phyloP scores from a whole-genome alignment of 1,140 invertebrate species.

The Drosophila melanica region DNA sequence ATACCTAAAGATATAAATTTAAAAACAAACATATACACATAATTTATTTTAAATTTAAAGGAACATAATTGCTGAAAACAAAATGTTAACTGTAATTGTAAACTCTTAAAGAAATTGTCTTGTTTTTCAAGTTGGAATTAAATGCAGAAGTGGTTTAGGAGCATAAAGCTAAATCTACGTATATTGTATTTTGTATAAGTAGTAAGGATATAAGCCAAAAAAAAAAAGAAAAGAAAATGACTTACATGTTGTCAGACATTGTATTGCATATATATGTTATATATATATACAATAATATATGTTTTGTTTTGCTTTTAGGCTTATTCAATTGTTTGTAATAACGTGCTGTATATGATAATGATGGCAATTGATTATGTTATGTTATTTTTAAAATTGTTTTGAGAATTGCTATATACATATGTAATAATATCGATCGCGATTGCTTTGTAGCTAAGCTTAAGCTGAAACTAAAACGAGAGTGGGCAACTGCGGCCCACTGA shows the following conservation, averaged over 20 bases:
- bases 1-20: conserved; percentile 56
- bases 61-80: conserved; percentile 82
- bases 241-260: conserved; percentile 48
- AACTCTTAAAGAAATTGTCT: conserved; percentile 49
- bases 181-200: conserved; percentile 72
- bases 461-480: conserved; percentile 45
- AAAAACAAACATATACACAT: conserved; percentile 68
- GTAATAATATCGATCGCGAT: conserved; percentile 33
- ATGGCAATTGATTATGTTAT: conserved; percentile 69
- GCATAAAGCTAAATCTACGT: conserved; percentile 46
- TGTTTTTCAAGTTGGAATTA: conserved; percentile 48
- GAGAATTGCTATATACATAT: conserved; percentile 50
- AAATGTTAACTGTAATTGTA: conserved; percentile 43
- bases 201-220: conserved; percentile 57
- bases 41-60: conserved; percentile 75
- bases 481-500: conserved; percentile 3
- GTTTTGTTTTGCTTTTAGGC: conserved; percentile 67
- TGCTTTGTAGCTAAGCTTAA: conserved; percentile 56
- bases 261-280: conserved; percentile 27
- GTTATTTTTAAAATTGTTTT: conserved; percentile 73
- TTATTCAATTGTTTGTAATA: conserved; percentile 75
- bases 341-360: conserved; percentile 52
- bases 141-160: conserved; percentile 59
- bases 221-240: conserved; percentile 17
- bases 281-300: conserved; percentile 37